A percentile compares a stretch with the other conserved stretches of the same genome.
Evolutionary conservation across 2,113 vertebrate species (phyloP).

Genomic region (Globicephala melas): DNA sequence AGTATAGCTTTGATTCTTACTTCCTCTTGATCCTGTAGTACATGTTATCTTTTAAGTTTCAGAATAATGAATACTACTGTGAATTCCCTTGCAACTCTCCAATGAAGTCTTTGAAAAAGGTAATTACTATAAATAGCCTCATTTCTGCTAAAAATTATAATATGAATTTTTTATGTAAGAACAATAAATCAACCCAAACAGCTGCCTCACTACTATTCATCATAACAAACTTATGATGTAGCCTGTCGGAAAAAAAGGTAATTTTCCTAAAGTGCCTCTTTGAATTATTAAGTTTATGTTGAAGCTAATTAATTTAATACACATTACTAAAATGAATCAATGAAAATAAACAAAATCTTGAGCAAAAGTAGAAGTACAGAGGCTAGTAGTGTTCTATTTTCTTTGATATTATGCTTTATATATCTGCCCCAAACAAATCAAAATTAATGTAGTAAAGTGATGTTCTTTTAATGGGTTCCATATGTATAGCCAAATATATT

Average conservation of each 20-base stretch:
- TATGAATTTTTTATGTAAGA: conserved; percentile 58
- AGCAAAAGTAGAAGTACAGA: conserved; percentile 44
- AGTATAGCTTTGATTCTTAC: conserved; percentile 35
- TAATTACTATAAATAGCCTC: conserved; percentile 61
- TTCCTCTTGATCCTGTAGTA: background rate
- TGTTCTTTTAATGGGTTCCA: conserved; percentile 11
- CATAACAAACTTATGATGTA: conserved; percentile 61
- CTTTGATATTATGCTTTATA: conserved; percentile 26
- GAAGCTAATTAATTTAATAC: conserved; percentile 70
- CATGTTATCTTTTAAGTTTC: conserved; percentile 1
- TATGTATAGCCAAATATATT: background rate
- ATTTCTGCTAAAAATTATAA: conserved; percentile 52
- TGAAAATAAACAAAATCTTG: conserved; percentile 68
- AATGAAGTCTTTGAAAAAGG: conserved; percentile 38
- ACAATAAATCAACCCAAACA: conserved; percentile 65
- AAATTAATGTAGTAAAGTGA: conserved; percentile 17
- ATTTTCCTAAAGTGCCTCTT: conserved; percentile 55
- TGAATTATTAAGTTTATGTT: conserved; percentile 69
- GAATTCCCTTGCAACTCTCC: background rate
- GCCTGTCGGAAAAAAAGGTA: conserved; percentile 56
- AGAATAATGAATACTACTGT: background rate
- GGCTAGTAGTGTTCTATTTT: background rate
- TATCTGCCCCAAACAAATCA: conserved; percentile 20
- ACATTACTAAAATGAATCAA: conserved; percentile 57
- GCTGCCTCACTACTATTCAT: conserved; percentile 55